These are phyloP conservation scores for Bhutanitis thaidina DNA, from an alignment of 2,888 invertebrate genomes.

Conservation along the genomic window DNA sequence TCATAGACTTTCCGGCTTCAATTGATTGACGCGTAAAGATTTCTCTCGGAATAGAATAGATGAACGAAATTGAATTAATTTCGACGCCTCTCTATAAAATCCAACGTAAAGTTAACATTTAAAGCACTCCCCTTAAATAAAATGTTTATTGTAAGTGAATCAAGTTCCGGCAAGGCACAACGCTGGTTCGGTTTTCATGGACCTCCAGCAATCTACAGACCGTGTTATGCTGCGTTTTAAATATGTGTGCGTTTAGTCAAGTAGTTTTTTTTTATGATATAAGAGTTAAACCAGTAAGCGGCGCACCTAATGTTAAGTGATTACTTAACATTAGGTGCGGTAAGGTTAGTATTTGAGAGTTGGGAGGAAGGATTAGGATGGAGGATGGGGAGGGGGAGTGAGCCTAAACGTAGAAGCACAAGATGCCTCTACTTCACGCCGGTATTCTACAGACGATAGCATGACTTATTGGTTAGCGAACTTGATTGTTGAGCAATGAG, in stretches of 20 bases:
- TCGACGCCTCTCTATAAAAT: slow-evolving; percentile 9
- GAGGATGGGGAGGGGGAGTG: too few relatives aligned
- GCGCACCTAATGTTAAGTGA: too few relatives aligned
- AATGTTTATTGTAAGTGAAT: slow-evolving; percentile 48
- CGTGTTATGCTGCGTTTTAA: slow-evolving; percentile 23
- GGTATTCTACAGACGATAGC: too few relatives aligned
- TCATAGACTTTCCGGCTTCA: not conserved
- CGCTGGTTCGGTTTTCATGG: slow-evolving; percentile 41
- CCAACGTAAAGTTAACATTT: slow-evolving; percentile 10
- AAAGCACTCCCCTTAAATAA: slow-evolving; percentile 26
- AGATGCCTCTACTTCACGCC: too few relatives aligned
- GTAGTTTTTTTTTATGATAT: too few relatives aligned
- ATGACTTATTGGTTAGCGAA: too few relatives aligned
- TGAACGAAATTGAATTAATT: slow-evolving; percentile 12
- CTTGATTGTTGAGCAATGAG: too few relatives aligned
- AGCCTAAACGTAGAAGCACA: too few relatives aligned
- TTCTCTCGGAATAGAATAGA: not conserved
- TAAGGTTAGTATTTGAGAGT: too few relatives aligned
- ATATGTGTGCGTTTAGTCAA: slow-evolving; percentile 24
- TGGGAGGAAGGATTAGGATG: too few relatives aligned
- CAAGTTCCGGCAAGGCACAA: slow-evolving; percentile 13
- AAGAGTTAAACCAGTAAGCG: too few relatives aligned
- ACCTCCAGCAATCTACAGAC: slow-evolving; percentile 24
- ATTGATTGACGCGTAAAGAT: slow-evolving; percentile 5
- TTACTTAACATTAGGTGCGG: too few relatives aligned